A percentile compares a stretch with the other conserved stretches of the same genome.
Evolutionary conservation across 2,113 vertebrate genomes (phyloP).

Genomic region (Perca schrenkii): DNA sequence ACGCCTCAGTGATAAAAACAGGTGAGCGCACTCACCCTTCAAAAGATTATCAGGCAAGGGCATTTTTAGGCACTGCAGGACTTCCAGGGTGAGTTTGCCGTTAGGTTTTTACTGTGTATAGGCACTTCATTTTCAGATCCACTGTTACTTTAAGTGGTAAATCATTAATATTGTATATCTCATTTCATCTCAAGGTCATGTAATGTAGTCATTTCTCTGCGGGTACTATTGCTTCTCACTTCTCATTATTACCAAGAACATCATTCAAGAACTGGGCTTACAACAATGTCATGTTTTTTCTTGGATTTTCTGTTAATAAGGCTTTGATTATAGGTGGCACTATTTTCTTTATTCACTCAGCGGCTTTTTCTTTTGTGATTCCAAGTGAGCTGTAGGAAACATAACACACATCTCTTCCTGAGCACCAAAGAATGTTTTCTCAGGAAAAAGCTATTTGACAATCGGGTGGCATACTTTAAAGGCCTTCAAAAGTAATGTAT

Average conservation of each 20-base stretch:
- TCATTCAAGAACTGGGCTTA: background rate
- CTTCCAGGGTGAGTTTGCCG: background rate
- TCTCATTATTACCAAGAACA: background rate
- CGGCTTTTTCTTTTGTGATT: background rate
- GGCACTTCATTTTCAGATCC: background rate
- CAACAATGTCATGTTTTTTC: background rate
- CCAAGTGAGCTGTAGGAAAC: constrained; percentile 25
- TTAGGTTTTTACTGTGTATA: background rate
- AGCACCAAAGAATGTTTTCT: constrained; percentile 7
- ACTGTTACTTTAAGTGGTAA: background rate
- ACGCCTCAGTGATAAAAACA: constrained; percentile 86
- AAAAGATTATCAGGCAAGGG: background rate
- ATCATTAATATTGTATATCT: too few relatives aligned
- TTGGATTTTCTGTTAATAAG: background rate
- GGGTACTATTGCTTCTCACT: background rate
- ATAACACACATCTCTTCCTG: constrained; percentile 22
- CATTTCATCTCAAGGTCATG: background rate
- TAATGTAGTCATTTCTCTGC: background rate
- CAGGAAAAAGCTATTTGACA: constrained; percentile 33
- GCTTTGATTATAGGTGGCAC: background rate
- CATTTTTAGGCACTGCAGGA: background rate
- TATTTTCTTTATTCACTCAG: background rate
- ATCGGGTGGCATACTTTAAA: background rate
- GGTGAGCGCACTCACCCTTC: constrained; percentile 66
- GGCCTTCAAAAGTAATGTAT: background rate